Percentiles rank a stretch among this genome's conserved stretches.
Conservation (phyloP, 2,113 vertebrate genomes). For the Felis chaus region DNA sequence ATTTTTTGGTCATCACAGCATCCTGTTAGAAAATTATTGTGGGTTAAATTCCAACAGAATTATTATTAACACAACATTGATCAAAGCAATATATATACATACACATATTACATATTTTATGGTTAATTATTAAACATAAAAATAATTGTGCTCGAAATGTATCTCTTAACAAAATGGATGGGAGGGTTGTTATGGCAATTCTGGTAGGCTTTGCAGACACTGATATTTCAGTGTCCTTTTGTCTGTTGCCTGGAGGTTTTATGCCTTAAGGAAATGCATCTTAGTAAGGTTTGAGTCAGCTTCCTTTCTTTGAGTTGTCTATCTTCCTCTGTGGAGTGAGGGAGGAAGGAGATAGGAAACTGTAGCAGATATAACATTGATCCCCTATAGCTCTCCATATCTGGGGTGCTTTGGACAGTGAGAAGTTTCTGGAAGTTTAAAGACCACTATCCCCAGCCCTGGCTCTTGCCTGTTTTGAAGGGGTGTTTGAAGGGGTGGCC, state of each 20-base stretch:
- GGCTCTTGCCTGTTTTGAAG: background rate
- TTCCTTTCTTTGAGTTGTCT: background rate
- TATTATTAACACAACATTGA: conserved; percentile 31
- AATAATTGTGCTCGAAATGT: background rate
- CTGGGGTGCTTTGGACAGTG: background rate
- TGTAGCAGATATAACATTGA: background rate
- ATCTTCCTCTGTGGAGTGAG: background rate
- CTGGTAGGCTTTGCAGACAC: background rate
- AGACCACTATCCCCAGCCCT: background rate
- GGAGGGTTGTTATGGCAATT: background rate
- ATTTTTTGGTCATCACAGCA: background rate
- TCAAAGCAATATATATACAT: background rate
- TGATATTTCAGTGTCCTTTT: background rate
- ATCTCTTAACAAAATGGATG: background rate
- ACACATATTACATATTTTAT: background rate
- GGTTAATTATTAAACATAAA: conserved; percentile 47
- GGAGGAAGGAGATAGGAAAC: background rate
- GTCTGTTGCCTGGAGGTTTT: background rate
- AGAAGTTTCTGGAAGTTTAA: background rate
- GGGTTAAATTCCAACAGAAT: conserved; percentile 41
- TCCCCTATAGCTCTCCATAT: background rate
- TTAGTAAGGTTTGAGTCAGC: background rate
- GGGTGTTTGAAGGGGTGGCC: too few relatives aligned
- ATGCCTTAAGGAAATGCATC: background rate
- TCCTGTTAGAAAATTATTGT: conserved; percentile 41